Percentiles rank a stretch among this genome's conserved stretches.
These are phyloP conservation scores for Myrmecophaga tridactyla DNA, from an alignment of 2,113 vertebrate genomes.

Conservation along the genomic window DNA sequence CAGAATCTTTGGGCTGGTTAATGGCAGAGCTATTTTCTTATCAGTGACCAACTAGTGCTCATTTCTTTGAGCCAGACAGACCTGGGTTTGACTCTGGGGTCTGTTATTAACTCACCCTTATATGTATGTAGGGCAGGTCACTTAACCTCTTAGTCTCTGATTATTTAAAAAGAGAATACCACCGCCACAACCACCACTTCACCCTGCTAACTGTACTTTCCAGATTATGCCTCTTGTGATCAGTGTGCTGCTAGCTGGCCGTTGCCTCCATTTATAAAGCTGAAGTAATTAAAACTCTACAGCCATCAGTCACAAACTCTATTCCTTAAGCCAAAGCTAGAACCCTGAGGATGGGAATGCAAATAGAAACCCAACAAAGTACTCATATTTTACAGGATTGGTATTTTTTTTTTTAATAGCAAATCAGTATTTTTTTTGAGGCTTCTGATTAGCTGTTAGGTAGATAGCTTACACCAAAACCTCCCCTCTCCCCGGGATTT, in stretches of 20 bases:
- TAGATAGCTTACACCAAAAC: background rate
- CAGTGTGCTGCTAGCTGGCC: background rate
- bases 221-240: background rate
- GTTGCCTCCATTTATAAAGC: background rate
- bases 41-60: background rate
- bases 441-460: background rate
- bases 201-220: background rate
- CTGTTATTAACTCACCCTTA: constrained; percentile 19
- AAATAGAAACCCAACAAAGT: constrained; percentile 1
- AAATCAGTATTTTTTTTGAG: background rate
- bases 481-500: background rate
- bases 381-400: constrained; percentile 21
- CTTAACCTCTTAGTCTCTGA: background rate
- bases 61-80: background rate
- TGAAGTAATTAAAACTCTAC: background rate
- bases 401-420: background rate
- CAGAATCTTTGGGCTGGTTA: background rate
- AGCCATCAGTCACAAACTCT: background rate
- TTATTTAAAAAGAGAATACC: background rate
- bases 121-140: background rate
- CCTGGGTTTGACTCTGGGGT: background rate
- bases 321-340: background rate
- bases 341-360: background rate
- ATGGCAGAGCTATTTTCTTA: background rate
- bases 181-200: background rate